Conservation (phyloP, 2,888 invertebrate genomes). For the Stenchaetothrips biformis region DNA sequence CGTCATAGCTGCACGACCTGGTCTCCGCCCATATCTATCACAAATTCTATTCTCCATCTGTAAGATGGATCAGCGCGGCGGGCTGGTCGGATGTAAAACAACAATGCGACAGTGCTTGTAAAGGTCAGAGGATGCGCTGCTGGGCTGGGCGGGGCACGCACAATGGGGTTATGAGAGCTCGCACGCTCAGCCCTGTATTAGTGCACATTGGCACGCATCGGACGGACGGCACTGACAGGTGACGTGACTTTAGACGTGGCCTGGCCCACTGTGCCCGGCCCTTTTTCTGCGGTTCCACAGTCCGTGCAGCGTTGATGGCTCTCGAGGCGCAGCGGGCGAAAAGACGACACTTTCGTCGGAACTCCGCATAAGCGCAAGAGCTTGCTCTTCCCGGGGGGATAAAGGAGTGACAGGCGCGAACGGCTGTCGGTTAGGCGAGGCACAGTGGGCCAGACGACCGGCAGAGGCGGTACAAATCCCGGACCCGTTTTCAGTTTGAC, state of each 20-base stretch:
- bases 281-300: not conserved
- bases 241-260: not conserved
- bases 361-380: no score
- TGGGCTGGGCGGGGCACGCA: not conserved
- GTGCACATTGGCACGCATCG: no score
- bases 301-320: not conserved
- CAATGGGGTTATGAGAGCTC: not conserved
- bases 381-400: no score
- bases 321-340: no score
- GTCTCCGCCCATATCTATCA: constrained; percentile 18
- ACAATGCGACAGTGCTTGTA: not conserved
- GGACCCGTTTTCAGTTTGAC: no score
- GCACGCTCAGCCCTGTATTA: not conserved
- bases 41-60: constrained; percentile 21
- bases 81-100: not conserved
- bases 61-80: constrained; percentile 2
- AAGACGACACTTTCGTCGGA: no score
- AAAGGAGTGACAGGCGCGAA: no score
- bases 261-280: no score
- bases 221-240: not conserved
- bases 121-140: not conserved
- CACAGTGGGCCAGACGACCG: no score
- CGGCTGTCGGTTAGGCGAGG: no score
- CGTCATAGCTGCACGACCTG: constrained; percentile 13
- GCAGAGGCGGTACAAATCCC: no score